phyloP scores from a whole-genome alignment of 2,888 invertebrate genomes.

The Halocaridina rubra region DNA sequence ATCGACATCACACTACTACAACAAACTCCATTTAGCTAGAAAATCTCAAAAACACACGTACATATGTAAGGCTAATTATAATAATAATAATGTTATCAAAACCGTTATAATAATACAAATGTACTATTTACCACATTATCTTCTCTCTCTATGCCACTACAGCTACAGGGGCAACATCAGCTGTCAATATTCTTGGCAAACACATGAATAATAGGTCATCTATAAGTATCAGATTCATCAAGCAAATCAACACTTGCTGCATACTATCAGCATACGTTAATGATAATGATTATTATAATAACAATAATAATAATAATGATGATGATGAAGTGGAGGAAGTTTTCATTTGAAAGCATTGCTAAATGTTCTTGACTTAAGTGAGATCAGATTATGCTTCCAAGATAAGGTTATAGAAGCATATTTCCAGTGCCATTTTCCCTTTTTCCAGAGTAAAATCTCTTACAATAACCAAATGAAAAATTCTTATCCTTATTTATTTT shows the following conservation, averaged over 20 bases:
- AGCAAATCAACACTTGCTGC: too few species aligned
- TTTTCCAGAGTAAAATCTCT: too few species aligned
- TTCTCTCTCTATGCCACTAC: conserved; percentile 49
- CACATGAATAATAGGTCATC: conserved; percentile 28
- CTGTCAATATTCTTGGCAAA: conserved; percentile 39
- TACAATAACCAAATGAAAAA: too few species aligned
- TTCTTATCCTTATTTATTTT: too few species aligned
- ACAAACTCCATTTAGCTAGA: conserved; percentile 52
- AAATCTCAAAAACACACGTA: conserved; percentile 49
- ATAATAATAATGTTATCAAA: conserved; percentile 35
- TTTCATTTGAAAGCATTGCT: too few species aligned
- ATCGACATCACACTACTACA: conserved; percentile 33
- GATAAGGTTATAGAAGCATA: background rate
- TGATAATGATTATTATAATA: too few species aligned
- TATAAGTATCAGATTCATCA: too few species aligned
- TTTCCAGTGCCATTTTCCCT: background rate
- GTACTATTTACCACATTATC: conserved; percentile 50
- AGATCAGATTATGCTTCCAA: conserved; percentile 46
- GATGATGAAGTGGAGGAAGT: too few species aligned
- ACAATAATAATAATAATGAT: too few species aligned
- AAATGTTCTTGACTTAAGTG: conserved; percentile 47
- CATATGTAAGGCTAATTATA: conserved; percentile 45
- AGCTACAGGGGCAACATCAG: conserved; percentile 40
- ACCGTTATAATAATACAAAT: too few species aligned
- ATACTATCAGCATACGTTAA: too few species aligned